Evolutionary conservation across 2,797 vertebrate species (phyloP).

Genomic region (Catharus ustulatus): DNA sequence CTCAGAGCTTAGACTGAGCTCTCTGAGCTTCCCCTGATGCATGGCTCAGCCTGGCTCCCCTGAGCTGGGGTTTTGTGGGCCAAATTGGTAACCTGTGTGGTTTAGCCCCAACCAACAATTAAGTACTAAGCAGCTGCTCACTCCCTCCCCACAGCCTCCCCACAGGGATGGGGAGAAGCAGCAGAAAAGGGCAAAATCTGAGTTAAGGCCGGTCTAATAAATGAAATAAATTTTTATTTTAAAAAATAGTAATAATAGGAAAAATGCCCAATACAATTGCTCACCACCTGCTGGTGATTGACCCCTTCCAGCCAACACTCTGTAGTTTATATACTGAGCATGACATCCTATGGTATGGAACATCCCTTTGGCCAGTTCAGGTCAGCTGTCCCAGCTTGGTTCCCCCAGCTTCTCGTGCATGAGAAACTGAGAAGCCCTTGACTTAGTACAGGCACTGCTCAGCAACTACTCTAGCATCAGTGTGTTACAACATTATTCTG

Average conservation of each 20-base stretch:
- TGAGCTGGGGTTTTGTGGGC: background rate
- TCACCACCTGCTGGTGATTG: background rate
- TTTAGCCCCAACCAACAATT: background rate
- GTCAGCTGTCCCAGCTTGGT: background rate
- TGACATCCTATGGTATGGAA: background rate
- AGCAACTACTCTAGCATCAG: background rate
- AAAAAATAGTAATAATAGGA: no score
- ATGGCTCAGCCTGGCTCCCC: background rate
- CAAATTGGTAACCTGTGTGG: background rate
- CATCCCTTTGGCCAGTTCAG: background rate
- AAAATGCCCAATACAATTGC: background rate
- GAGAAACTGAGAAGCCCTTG: background rate
- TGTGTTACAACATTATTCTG: background rate
- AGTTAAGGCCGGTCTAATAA: background rate
- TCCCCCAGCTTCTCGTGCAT: background rate
- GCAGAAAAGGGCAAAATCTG: background rate
- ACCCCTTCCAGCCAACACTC: background rate
- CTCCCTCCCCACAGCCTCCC: background rate
- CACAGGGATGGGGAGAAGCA: background rate
- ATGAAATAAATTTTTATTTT: background rate
- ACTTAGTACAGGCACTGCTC: background rate
- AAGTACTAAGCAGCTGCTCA: background rate
- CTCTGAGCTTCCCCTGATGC: rapidly evolving
- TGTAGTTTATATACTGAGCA: background rate
- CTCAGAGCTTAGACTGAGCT: background rate